Base-by-base conservation (phyloP, 1,140 invertebrate species). In the Drosophila azteca region DNA sequence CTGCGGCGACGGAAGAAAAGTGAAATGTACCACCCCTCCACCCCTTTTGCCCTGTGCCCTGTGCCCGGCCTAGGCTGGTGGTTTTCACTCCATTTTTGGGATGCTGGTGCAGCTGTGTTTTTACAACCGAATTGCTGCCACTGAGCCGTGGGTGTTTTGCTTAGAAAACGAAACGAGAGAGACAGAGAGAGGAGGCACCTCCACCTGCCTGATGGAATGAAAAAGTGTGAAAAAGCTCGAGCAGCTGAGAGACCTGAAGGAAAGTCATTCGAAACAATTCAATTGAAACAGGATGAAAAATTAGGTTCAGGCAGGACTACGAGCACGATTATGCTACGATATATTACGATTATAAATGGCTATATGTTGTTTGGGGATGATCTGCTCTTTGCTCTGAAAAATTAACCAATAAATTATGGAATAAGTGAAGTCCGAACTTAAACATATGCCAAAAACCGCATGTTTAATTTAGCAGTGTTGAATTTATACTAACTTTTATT, bases 71-170 rank as follows among this genome's bases (percentile, higher is more conserved):
- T 39, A 26, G 24, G 50, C 49, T 51, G 45, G 41, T 53, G 46
- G 29, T 68, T 51, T 46, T 31, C 39, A 29, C 61, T 24, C 17
- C 5, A 46, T 13, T 44, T 51, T 35, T 20, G 17, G 24, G 26
- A 35, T n/a, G 20, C 9, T 51, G 48, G 11, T 22, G 26, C 68
- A 55, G 70, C 70, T 73, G 70, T 73, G 68, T 73, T 63, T 62
- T 73, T 73, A 55, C 58, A 73, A 63, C 51, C 51, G 45, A 73
- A 73, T 73, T 72, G 70, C 50, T 72, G 59, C 35, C 46, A 61
- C 41, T 52, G 50, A 39, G 50, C 68, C 70, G 35, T 54, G 45
- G 68, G 51, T 73, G 57, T 54, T 72, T 73, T 45, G 70, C 35
- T 72, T 73, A 55, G 68, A 22, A 50, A 63, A 26, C 39, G 62